Percentiles rank a stretch among this genome's conserved stretches.
phyloP scores from a whole-genome alignment of 2,113 vertebrate species.

The Ammospiza caudacuta region DNA sequence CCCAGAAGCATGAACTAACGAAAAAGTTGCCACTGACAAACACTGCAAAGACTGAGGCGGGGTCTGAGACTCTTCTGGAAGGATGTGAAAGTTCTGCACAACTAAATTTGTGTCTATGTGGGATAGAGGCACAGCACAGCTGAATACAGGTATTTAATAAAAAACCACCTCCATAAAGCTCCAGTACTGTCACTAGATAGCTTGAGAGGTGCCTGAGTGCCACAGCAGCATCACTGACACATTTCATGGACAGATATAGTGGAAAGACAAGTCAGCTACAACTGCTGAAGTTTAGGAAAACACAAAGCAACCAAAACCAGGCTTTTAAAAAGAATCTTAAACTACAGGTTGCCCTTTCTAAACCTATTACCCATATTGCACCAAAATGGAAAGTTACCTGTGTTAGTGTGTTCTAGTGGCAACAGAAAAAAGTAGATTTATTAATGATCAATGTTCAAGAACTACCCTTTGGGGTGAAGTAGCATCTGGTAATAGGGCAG shows the following conservation, averaged over 20 bases:
- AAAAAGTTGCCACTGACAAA: background rate
- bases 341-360: background rate
- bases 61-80: background rate
- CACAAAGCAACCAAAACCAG: background rate
- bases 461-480: background rate
- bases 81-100: background rate
- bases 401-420: background rate
- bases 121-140: background rate
- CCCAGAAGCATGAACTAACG: background rate
- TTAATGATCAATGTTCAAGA: background rate
- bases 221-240: background rate
- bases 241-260: rapidly evolving
- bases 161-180: background rate
- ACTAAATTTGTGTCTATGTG: rapidly evolving
- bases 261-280: background rate
- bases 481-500: background rate
- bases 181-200: background rate
- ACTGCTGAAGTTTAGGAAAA: background rate
- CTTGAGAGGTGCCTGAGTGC: background rate
- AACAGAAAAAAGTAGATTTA: background rate
- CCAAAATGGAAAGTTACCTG: background rate
- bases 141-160: background rate
- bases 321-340: background rate
- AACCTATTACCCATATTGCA: background rate
- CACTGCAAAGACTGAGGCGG: rapidly evolving